Conservation (phyloP, 2,888 invertebrate species). For the Oscheius sp. region DNA sequence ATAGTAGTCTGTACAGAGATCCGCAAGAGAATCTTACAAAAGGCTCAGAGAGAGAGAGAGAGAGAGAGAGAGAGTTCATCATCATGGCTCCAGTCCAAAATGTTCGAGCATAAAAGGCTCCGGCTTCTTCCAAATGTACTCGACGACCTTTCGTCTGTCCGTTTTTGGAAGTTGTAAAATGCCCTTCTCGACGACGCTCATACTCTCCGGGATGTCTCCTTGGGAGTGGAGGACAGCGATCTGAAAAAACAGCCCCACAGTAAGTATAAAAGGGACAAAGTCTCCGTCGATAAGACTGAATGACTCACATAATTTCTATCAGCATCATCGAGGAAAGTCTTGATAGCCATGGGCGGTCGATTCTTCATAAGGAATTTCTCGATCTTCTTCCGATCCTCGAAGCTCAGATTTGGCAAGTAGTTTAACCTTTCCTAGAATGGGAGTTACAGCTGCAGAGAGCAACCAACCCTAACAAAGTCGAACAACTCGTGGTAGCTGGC, state of each 20-base stretch:
- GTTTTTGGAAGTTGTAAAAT: neutral
- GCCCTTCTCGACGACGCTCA: slow-evolving; percentile 17
- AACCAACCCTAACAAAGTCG: slow-evolving; percentile 26
- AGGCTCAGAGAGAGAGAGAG: neutral
- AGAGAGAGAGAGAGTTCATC: neutral
- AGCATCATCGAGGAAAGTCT: slow-evolving; percentile 21
- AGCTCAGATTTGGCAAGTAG: neutral
- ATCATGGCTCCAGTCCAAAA: slow-evolving; percentile 21
- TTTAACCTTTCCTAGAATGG: slow-evolving; percentile 12
- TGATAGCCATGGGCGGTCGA: slow-evolving; percentile 14
- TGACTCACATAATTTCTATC: slow-evolving; percentile 28
- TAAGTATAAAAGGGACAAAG: neutral
- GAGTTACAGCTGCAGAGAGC: neutral
- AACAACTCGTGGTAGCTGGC: slow-evolving; percentile 26
- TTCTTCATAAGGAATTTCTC: slow-evolving; percentile 22
- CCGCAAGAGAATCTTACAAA: neutral
- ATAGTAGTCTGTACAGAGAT: slow-evolving; percentile 6
- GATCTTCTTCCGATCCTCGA: slow-evolving; percentile 17
- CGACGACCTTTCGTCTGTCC: slow-evolving; percentile 15
- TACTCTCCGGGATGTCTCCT: neutral
- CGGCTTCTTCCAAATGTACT: slow-evolving; percentile 30
- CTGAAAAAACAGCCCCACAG: slow-evolving; percentile 13
- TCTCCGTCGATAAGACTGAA: neutral
- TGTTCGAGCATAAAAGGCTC: slow-evolving; percentile 23
- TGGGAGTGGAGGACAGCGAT: slow-evolving; percentile 13